Evolutionary conservation across 2,888 invertebrate genomes (phyloP), one percentile per base, ranked within the genome.

Genomic region (Diadromus collaris): DNA sequence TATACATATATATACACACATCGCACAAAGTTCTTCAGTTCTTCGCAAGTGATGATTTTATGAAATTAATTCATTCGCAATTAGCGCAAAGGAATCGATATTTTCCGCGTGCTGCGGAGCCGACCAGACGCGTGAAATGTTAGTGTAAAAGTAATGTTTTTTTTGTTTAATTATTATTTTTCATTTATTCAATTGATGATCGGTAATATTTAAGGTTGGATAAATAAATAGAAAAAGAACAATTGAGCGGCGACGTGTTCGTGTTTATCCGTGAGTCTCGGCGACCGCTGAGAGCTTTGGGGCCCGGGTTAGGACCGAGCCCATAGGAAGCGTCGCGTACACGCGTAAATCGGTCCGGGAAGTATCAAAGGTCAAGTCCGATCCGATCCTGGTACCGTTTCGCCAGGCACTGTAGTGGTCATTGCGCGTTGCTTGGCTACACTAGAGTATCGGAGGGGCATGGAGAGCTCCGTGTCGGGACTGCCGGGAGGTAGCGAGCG

Each of bases 371-470:
- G 83, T 83, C 83, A 83, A 82, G 83, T 82, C 82, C 84, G 84
- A n/a, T 83, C 84, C 83, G 83, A 78, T 63, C 73, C 73, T 78
- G 80, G 60, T 83, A 83, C 83, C 84, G 87, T 84, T 85, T 86
- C 85, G 85, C 79, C 83, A 83, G 83, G 83, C 84, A 88, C 89
- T 89, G 84, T 87, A 85, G 88, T 87, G 86, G 88, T 86, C 86
- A 85, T 86, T 86, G 85, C 85, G 83, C 86, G 89, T 89, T 89
- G 89, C 89, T 84, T 88, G 89, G 89, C 89, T 89, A 89, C 89
- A 86, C 80, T 78, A 70, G 34, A 67, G 44, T 29, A 44, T 48
- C 54, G 44, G n/a, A 4, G 44, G n/a, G 7, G 10, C 27, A 54
- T 21, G 19, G 29, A 19, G 27, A 46, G 21, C 54, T 16, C 19